Base-by-base conservation (phyloP, 2,888 invertebrate species). In the Cryptophagus acutangulus region DNA sequence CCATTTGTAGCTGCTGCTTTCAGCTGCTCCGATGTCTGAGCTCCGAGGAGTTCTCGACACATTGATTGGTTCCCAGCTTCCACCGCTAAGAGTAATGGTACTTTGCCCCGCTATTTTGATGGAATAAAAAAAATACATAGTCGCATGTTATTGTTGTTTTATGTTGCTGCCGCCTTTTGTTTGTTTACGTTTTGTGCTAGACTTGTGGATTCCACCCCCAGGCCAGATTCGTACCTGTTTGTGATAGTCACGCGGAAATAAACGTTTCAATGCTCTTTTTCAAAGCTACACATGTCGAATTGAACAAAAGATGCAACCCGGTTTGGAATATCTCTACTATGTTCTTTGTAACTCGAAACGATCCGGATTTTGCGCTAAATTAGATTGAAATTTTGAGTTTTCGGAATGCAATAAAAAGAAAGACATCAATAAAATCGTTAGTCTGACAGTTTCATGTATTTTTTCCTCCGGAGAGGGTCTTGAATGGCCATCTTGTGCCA, bases 61-160 rank as follows among this genome's bases (percentile, higher is more conserved):
- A 95, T 93, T 52, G 90, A 87, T 71, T 92, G 87, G 74, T 95
- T 96, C 38, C 95, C 95, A 17, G 89, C 87, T 71, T 95, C 93
- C 58, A 93, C 89, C 40, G 96, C 93, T 69, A 92, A 75, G 65
- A 95, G 82, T 63, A 97, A 74, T 55, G 97, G 93, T 62, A 95
- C 85, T 74, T 89, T 90, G 51, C 93, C 94, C 71, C 85, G 84
- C 93, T 94, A 31, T 15, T 6, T 20, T 20, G 5, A 6, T 20
- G 20, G n/a, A n/a, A n/a, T 20, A 77, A 57, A 78, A 78, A 55
- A 34, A 28, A 40, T n/a, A 17, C 3, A 17, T 6, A 12, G 10
- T 13, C 17, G 8, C n/a, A 10, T 16, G 5, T 34, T 17, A 17
- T 2, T 18, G 9, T 6, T 34, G 3, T 4, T 17, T 34, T 9